A percentile compares a stretch with the other conserved stretches of the same genome.
phyloP scores from a whole-genome alignment of 1,140 invertebrate species.

The Halotydeus destructor region DNA sequence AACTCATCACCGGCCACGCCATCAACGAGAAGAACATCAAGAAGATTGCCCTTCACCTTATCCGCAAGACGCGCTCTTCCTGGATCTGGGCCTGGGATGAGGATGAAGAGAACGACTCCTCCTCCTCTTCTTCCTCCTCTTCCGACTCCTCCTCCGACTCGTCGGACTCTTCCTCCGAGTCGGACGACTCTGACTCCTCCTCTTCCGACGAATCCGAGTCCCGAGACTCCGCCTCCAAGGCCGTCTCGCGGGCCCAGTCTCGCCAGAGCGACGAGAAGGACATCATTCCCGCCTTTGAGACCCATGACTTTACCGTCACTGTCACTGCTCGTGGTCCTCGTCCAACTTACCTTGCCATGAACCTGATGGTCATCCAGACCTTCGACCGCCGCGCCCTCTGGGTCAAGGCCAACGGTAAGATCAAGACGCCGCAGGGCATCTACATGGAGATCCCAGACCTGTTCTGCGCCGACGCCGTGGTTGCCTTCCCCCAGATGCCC shows the following conservation, averaged over 20 bases:
- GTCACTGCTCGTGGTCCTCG: constrained; percentile 9
- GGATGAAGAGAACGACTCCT: constrained; percentile 4
- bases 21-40: constrained; percentile 6
- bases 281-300: constrained; percentile 9
- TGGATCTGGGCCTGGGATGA: constrained; percentile 9
- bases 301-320: constrained; percentile 12
- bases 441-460: neutral
- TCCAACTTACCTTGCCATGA: constrained; percentile 7
- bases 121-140: neutral
- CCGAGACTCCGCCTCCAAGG: too few species aligned
- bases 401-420: constrained; percentile 7
- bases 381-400: constrained; percentile 8
- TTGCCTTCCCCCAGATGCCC: constrained; percentile 10
- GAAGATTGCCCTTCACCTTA: constrained; percentile 7
- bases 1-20: constrained; percentile 9
- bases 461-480: constrained; percentile 10
- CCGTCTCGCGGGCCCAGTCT: neutral
- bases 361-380: constrained; percentile 11
- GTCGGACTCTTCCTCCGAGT: neutral
- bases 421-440: constrained; percentile 5
- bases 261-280: neutral
- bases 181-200: neutral
- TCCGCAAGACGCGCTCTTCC: neutral
- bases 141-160: neutral
- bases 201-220: neutral